Conservation (phyloP, 37 sponge, comb jelly and placozoan species). For the Halichondria panicea region DNA sequence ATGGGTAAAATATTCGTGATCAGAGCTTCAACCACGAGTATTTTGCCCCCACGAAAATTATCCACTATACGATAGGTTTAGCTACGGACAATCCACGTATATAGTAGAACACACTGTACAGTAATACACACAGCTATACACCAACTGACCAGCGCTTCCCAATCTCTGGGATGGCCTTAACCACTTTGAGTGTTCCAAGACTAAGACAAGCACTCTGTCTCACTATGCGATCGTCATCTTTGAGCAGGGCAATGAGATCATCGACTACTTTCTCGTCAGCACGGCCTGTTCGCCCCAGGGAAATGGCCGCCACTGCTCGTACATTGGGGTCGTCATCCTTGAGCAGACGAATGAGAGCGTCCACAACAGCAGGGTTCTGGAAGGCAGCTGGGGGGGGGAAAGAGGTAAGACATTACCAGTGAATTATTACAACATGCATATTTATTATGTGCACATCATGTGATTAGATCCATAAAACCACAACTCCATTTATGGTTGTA, state of each 20-base stretch:
- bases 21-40: too few species aligned
- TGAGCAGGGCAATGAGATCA: conserved; percentile 59
- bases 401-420: neutral
- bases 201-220: conserved; percentile 93
- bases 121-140: conserved; percentile 4
- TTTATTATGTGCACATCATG: neutral
- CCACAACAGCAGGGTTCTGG: conserved; percentile 88
- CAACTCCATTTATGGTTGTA: neutral
- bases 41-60: too few species aligned
- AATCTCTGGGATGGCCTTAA: conserved; percentile 72
- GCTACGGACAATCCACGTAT: too few species aligned
- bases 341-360: conserved; percentile 79
- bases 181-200: conserved; percentile 82
- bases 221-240: conserved; percentile 89
- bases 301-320: conserved; percentile 95
- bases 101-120: neutral
- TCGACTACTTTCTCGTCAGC: conserved; percentile 54
- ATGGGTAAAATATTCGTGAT: too few species aligned
- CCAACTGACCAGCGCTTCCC: conserved; percentile 72
- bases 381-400: conserved; percentile 58
- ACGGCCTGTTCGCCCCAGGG: conserved; percentile 82
- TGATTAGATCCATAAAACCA: neutral
- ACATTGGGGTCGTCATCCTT: conserved; percentile 89
- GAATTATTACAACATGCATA: neutral
- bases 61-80: too few species aligned